phyloP scores from a whole-genome alignment of 2,888 invertebrate species.

The Adelognathus sp. region DNA sequence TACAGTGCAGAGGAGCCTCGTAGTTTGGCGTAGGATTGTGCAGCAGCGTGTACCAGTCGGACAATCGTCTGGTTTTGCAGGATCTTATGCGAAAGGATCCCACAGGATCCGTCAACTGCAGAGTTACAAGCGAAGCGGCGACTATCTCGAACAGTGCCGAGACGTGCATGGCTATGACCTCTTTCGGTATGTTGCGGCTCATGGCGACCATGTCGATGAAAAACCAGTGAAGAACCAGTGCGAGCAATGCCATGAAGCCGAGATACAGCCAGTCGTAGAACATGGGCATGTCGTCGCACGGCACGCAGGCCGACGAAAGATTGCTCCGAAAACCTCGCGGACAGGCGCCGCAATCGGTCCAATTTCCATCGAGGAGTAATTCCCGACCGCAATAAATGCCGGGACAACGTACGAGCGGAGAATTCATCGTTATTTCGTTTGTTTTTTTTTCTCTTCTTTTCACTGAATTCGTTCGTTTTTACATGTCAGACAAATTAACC shows the following conservation, averaged over 20 bases:
- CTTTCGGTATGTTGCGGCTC: constrained; percentile 89
- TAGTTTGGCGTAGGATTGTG: constrained; percentile 97
- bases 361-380: constrained; percentile 85
- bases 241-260: constrained; percentile 95
- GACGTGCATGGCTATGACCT: constrained; percentile 89
- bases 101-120: constrained; percentile 91
- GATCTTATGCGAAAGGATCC: constrained; percentile 90
- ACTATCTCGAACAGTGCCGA: constrained; percentile 92
- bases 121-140: constrained; percentile 88
- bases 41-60: constrained; percentile 98
- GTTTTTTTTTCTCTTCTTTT: too few species aligned
- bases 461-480: too few species aligned
- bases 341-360: constrained; percentile 93
- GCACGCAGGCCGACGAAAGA: constrained; percentile 88
- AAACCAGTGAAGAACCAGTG: constrained; percentile 94
- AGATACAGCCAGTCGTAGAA: constrained; percentile 97
- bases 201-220: constrained; percentile 93
- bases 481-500: too few species aligned
- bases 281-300: constrained; percentile 88
- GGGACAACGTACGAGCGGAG: constrained; percentile 84
- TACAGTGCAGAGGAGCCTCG: constrained; percentile 93
- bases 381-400: constrained; percentile 93
- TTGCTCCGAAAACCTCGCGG: constrained; percentile 91
- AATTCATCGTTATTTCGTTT: constrained; percentile 67
- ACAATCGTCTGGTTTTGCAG: constrained; percentile 90